These are phyloP conservation scores for Scortum barcoo DNA, from an alignment of 2,113 vertebrate species.

Conservation along the genomic window DNA sequence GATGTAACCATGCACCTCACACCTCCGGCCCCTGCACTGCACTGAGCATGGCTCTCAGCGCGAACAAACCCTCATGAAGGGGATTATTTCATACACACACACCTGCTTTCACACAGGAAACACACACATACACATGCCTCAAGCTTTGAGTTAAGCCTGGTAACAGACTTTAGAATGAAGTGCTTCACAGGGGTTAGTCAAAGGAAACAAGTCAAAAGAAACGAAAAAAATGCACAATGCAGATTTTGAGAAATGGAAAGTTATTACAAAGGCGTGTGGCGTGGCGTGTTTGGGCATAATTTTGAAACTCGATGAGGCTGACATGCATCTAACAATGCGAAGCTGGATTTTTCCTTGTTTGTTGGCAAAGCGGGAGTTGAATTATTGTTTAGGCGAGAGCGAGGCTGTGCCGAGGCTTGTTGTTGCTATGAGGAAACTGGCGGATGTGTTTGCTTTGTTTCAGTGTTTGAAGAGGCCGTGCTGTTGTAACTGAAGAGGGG, in stretches of 20 bases:
- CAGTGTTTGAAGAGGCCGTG: neutral
- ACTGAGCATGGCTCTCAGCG: slow-evolving; percentile 36
- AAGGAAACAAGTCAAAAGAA: neutral
- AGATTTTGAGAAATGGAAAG: neutral
- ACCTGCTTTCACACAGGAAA: slow-evolving; percentile 28
- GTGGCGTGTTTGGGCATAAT: neutral
- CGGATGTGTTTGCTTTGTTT: slow-evolving; percentile 28
- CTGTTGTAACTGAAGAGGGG: neutral
- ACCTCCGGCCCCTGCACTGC: slow-evolving; percentile 49
- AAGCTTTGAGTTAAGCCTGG: slow-evolving; percentile 21
- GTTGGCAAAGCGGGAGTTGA: slow-evolving; percentile 1
- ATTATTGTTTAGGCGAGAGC: slow-evolving; percentile 8
- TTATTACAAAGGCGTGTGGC: neutral
- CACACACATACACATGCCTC: slow-evolving; percentile 1
- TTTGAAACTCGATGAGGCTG: neutral
- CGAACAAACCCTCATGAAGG: slow-evolving; percentile 38
- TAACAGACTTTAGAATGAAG: neutral
- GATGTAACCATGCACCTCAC: slow-evolving; percentile 66
- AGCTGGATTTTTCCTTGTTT: slow-evolving; percentile 11
- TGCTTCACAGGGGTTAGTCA: neutral
- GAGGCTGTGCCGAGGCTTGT: slow-evolving; percentile 4
- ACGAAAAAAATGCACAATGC: neutral
- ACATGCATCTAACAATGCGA: neutral
- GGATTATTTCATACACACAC: slow-evolving; percentile 55
- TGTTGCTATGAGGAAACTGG: slow-evolving; percentile 1